Evolutionary conservation across 2,113 vertebrate genomes (phyloP), one percentile per base, ranked within the genome.

Genomic region (Chamaetylas fuelleborni): DNA sequence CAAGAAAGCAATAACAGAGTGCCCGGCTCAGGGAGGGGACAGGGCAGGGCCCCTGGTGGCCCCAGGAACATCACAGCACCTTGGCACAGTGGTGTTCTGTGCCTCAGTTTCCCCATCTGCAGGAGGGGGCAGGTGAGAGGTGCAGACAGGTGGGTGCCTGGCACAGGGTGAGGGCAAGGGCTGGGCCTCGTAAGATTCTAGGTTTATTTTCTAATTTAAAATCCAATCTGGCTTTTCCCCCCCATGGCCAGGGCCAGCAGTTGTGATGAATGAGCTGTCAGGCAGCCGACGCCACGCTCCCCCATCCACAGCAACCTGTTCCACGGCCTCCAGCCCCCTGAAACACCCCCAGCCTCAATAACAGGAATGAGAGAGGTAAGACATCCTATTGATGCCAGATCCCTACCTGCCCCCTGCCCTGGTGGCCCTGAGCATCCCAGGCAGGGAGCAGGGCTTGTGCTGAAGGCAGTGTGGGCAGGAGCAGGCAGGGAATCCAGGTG

Each of bases 131-230:
- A 9, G 28, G 58, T 1, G 1, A 56, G 54, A 36, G 15, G 26
- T 3, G 71, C 3, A 0, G 66, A 50, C 16, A 26, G 58, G 38
- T 1, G 0, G 15, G 34, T 58, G 58, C 14, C 10, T 25, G 36
- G 42, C 1, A 3, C n/a, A 7, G 56, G 25, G 34, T 47, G 22
- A 81, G 54, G 69, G 33, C 73, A 87, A 23, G 36, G 51, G 7
- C 31, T 28, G 34, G 77, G 65, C 43, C 69, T 80, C 7, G 0
- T 51, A 74, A 54, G 48, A 64, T 9, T 53, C 61, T 26, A 22
- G 82, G 94, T 91, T 87, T 40, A 40, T 95, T 97, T 98, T 98
- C 97, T 93, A 97, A 97, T 98, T 98, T 97, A 97, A 97, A 98
- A 97, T 98, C 96, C 97, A 98, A 97, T 98, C 97, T 81, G 92